Conservation (phyloP, 2,797 vertebrate species). For the Sebastes iracundus region DNA sequence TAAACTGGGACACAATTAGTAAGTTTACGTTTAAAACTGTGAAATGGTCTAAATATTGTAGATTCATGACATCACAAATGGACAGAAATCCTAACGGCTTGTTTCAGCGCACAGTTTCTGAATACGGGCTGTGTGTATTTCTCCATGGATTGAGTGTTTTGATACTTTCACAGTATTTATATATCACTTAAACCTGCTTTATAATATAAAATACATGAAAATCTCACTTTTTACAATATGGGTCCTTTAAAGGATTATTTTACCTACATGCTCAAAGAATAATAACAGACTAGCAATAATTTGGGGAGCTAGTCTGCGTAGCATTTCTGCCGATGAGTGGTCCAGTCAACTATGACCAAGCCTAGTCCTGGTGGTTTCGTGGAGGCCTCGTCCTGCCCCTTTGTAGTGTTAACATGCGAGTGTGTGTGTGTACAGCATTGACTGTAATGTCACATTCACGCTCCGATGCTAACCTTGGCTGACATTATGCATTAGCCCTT, state of each 20-base stretch:
- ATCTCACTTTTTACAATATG: too few species aligned
- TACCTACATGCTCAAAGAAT: background rate
- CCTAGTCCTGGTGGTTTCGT: background rate
- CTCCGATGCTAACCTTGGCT: slow-evolving; percentile 64
- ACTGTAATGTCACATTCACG: slow-evolving; percentile 61
- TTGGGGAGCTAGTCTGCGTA: background rate
- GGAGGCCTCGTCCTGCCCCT: slow-evolving; percentile 12
- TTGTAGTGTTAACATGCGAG: background rate
- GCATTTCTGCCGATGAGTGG: background rate
- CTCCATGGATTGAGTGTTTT: too few species aligned
- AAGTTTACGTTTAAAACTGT: too few species aligned
- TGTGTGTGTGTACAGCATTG: slow-evolving; percentile 22
- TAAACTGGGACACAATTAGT: too few species aligned
- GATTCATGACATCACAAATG: too few species aligned
- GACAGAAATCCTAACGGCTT: too few species aligned
- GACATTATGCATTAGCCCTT: slow-evolving; percentile 67
- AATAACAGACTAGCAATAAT: background rate
- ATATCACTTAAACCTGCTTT: too few species aligned
- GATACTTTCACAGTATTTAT: too few species aligned
- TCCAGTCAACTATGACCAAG: slow-evolving; percentile 2
- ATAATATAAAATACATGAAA: too few species aligned
- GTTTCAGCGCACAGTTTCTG: too few species aligned
- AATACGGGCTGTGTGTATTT: too few species aligned
- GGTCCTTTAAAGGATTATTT: background rate
- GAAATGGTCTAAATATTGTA: too few species aligned